Base-by-base conservation (phyloP, 2,888 invertebrate species). In the Exephanes ischioxanthus region DNA sequence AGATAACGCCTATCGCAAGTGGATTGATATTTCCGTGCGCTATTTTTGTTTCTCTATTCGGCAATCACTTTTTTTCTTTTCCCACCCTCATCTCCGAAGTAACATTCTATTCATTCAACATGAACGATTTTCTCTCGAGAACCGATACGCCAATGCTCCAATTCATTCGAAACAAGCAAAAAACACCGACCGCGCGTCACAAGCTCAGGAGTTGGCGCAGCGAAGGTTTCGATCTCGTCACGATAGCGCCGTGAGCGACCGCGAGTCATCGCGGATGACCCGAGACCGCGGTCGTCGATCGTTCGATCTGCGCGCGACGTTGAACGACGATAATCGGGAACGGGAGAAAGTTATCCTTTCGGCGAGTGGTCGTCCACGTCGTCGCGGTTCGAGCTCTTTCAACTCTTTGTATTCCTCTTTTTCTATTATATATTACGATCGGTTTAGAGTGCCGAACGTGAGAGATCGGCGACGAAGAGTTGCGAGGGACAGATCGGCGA, bases 271-370 rank as follows among this genome's bases (percentile, higher is more conserved):
- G 26, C 51, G 72, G 76, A 78, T 85, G 82, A 84, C 84, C 84
- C 76, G 70, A 67, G 78, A 68, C 68, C 61, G 45, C 63, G 79
- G 75, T 70, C 79, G 70, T 79, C 79, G 75, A 83, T 83, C 82
- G 85, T 73, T 63, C 66, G 61, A 67, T 41, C 41, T 67, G n/a
- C 19, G 6, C 41, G 61, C 75, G 70, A 76, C 77, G 55, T 66
- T 37, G n/a, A 67, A 63, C 48, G 66, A 80, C 75, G 79, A 83
- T 83, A 58, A 75, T 82, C 79, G 75, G 26, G 75, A 41, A 85
- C 79, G 76, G 55, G 85, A 83, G 85, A 85, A 85, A 85, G 85
- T 85, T 58, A 85, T 80, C 75, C 82, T 83, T 83, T 85, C 75
- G 82, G 82, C 79, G 82, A 75, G 82, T 73, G 73, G 22, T 55